phyloP scores from a whole-genome alignment of 2,113 vertebrate species.

The Pao palembangensis region DNA sequence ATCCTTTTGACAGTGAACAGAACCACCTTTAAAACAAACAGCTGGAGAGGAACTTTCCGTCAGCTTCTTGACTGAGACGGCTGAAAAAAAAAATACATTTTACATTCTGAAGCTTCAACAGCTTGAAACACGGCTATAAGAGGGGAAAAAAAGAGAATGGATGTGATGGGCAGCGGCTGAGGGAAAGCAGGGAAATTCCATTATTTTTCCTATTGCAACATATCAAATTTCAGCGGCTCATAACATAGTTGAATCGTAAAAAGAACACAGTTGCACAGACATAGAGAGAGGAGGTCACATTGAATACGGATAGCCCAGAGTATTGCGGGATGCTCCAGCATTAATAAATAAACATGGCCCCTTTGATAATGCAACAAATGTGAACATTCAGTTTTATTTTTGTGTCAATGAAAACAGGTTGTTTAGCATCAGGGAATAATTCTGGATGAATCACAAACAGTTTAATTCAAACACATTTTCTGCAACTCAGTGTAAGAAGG shows the following conservation, averaged over 20 bases:
- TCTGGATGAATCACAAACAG: too few species aligned
- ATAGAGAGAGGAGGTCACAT: background rate
- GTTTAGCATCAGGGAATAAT: background rate
- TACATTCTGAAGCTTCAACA: conserved; percentile 50
- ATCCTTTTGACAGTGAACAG: conserved; percentile 28
- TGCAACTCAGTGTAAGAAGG: too few species aligned
- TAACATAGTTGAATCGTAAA: too few species aligned
- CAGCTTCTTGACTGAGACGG: conserved; percentile 49
- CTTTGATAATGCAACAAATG: background rate
- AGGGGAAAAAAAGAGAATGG: conserved; percentile 30
- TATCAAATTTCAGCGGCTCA: background rate
- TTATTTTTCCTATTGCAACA: conserved; percentile 8
- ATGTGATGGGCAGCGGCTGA: conserved; percentile 42
- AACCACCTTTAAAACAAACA: conserved; percentile 59
- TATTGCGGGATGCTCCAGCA: background rate
- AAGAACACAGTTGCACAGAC: background rate
- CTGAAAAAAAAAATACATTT: conserved; percentile 31
- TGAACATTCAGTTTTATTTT: too few species aligned
- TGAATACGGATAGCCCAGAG: background rate
- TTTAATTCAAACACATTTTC: too few species aligned
- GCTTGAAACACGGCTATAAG: conserved; percentile 53
- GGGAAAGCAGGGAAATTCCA: conserved; percentile 41
- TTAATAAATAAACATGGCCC: background rate
- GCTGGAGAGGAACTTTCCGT: conserved; percentile 51
- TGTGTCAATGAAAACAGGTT: background rate